Base-by-base conservation (phyloP, 92 coral and sea anemone species). In the Isaurus tuberculatus region DNA sequence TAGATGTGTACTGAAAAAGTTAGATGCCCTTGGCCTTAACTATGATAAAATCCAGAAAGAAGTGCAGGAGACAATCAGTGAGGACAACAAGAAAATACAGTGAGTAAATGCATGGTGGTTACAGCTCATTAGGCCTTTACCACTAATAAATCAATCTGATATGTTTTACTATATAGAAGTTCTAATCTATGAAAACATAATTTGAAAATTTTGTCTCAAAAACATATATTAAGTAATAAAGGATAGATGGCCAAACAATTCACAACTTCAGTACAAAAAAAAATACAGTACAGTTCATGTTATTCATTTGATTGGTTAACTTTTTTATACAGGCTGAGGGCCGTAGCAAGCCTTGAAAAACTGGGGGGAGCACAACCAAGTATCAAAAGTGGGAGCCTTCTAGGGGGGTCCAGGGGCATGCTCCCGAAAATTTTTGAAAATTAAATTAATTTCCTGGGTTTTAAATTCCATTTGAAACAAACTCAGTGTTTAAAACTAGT, bases 11-110 rank as follows among this genome's bases (percentile, higher is more conserved):
- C 86, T 91, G 28, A 73, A 46, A 20, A 74, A 84, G 61, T 57
- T 88, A 87, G 88, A 88, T 57, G 73, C 37, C 11, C 68, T 91
- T 70, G 91, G 91, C 28, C 72, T 79, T 20, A 55, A 74, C 31
- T 86, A 88, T 84, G 85, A 91, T 75, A 22, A n/a, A 28, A 36
- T 30, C n/a, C 84, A 84, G 36, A 57, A 81, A 37, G 90, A 82
- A 29, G 88, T 61, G 6, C 74, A 40, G 40, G 66, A 65, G 16
- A 37, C 87, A 73, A 86, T 83, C 30, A 75, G 85, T 20, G 14
- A 55, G 70, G 81, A 83, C 30, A 57, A 55, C 83, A 60, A 68
- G 73, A 68, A 68, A n/a, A 68, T 68, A 68, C 73, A 34, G 73
- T 68, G 14, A 68, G 73, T 68, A 68, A 68, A 14, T 19, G 27